Conservation (phyloP, 2,797 vertebrate species). For the Lacerta viridis region DNA sequence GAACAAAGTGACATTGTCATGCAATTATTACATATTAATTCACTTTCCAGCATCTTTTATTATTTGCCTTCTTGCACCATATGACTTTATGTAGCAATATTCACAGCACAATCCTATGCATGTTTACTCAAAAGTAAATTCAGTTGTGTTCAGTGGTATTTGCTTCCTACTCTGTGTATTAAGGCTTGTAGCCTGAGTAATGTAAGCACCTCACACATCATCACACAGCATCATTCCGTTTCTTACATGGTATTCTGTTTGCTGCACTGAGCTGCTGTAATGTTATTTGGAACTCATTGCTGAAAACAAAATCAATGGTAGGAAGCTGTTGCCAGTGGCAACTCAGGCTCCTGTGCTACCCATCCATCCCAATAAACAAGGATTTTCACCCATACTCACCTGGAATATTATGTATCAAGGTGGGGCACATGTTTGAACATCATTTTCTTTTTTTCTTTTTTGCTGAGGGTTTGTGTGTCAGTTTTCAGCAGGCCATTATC, state of each 20-base stretch:
- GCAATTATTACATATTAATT: neutral
- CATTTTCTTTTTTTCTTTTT: too few relatives aligned
- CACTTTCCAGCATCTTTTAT: neutral
- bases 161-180: too few relatives aligned
- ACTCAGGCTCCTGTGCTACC: neutral
- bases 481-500: too few relatives aligned
- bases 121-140: too few relatives aligned
- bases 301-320: neutral
- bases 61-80: neutral
- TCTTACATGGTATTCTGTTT: neutral
- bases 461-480: too few relatives aligned
- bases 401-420: neutral
- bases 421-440: neutral
- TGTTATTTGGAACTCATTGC: neutral
- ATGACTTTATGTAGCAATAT: neutral
- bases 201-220: neutral
- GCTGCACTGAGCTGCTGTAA: neutral
- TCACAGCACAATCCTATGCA: too few relatives aligned
- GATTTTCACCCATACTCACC: neutral
- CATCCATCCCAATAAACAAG: neutral
- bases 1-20: neutral
- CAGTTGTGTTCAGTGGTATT: too few relatives aligned
- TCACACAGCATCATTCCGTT: neutral
- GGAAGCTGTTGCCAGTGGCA: neutral
- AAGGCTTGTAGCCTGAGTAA: too few relatives aligned